Evolutionary conservation across 2,888 invertebrate genomes (phyloP).

Genomic region (Leucophenga montana): DNA sequence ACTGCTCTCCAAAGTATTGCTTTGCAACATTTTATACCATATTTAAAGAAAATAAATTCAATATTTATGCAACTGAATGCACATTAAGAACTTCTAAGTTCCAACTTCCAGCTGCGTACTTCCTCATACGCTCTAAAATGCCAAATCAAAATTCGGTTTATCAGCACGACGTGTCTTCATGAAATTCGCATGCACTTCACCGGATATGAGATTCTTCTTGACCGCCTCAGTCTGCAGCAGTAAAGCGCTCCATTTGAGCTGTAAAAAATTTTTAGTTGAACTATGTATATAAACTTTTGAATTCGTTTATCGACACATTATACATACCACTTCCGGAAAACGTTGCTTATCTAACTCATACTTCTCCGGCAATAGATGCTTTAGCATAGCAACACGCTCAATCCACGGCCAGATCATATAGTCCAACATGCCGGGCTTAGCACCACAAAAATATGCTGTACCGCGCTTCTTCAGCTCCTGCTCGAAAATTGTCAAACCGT

Average conservation of each 20-base stretch:
- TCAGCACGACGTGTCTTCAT: conserved; percentile 80
- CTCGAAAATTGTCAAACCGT: conserved; percentile 79
- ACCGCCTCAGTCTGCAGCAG: conserved; percentile 84
- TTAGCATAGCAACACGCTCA: conserved; percentile 76
- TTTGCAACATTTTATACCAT: not conserved
- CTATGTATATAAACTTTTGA: not conserved
- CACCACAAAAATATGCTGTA: conserved; percentile 80
- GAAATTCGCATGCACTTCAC: conserved; percentile 83
- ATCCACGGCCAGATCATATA: conserved; percentile 92
- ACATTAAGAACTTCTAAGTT: not conserved
- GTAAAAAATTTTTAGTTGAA: not conserved
- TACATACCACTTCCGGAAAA: conserved; percentile 39
- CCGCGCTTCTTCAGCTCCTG: conserved; percentile 78
- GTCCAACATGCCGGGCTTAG: conserved; percentile 84
- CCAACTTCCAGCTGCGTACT: not conserved
- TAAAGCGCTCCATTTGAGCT: conserved; percentile 78
- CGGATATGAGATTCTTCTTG: conserved; percentile 78
- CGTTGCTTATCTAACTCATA: conserved; percentile 63
- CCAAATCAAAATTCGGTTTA: conserved; percentile 75
- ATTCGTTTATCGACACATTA: not conserved
- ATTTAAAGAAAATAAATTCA: not conserved
- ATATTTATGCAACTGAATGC: not conserved
- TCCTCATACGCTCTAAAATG: conserved; percentile 35
- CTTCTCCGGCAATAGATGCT: conserved; percentile 76
- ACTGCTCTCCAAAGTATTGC: conserved; percentile 40